phyloP scores from a whole-genome alignment of 2,888 invertebrate genomes.

The Papilio protenor region DNA sequence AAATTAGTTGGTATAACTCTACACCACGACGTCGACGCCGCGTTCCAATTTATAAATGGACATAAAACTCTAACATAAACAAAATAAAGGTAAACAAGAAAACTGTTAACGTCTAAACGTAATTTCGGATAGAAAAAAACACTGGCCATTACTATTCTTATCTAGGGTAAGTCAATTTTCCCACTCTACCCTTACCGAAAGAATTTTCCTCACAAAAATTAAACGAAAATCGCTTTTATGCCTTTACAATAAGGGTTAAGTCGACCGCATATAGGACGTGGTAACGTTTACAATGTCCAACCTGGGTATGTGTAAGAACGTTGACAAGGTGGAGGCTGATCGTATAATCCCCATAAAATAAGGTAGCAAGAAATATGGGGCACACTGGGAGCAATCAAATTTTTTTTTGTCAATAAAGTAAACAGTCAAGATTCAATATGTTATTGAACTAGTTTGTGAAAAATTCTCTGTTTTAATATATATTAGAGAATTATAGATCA shows the following conservation, averaged over 20 bases:
- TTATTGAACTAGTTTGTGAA: background rate
- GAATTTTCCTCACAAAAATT: constrained; percentile 42
- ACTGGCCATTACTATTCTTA: constrained; percentile 78
- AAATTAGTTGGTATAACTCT: background rate
- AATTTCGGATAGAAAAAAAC: constrained; percentile 75
- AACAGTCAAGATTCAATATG: constrained; percentile 1
- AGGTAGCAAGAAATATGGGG: constrained; percentile 67
- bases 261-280: constrained; percentile 46
- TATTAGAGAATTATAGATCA: background rate
- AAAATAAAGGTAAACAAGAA: constrained; percentile 79
- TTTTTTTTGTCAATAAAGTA: constrained; percentile 18
- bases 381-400: constrained; percentile 58
- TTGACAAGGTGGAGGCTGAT: constrained; percentile 82
- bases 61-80: constrained; percentile 41
- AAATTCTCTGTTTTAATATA: background rate
- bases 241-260: constrained; percentile 42
- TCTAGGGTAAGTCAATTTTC: constrained; percentile 83
- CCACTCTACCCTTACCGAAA: constrained; percentile 62
- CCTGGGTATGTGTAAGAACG: constrained; percentile 78
- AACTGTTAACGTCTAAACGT: constrained; percentile 73
- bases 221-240: constrained; percentile 52
- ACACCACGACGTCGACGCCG: background rate
- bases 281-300: constrained; percentile 70
- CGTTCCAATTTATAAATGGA: constrained; percentile 33
- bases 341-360: constrained; percentile 83